Percentiles rank a stretch among this genome's conserved stretches.
Conservation (phyloP, 2,888 invertebrate genomes). For the Catocala nupta region DNA sequence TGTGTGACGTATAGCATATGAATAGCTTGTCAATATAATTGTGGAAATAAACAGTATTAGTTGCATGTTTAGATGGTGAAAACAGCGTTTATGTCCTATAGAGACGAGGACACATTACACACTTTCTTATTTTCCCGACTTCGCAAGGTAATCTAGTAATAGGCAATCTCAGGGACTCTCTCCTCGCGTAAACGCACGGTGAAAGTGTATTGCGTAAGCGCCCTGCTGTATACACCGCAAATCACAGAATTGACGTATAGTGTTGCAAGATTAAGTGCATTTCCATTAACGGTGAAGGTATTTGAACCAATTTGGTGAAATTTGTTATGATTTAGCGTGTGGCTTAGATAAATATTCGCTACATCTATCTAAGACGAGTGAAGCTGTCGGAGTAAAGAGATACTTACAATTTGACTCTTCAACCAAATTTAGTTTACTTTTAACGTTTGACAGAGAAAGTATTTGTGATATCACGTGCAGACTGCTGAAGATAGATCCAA, state of each 20-base stretch:
- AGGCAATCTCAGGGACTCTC: constrained; percentile 83
- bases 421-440: too few species aligned
- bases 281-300: constrained; percentile 39
- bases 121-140: constrained; percentile 81
- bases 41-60: constrained; percentile 50
- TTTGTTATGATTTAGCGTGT: neutral
- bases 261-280: constrained; percentile 40
- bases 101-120: constrained; percentile 67
- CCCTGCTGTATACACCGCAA: constrained; percentile 76
- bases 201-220: constrained; percentile 83
- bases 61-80: constrained; percentile 60
- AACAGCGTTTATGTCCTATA: constrained; percentile 62
- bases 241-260: constrained; percentile 69
- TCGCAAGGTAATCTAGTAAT: constrained; percentile 81
- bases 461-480: too few species aligned
- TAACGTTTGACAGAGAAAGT: too few species aligned
- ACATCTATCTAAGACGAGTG: too few species aligned
- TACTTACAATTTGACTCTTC: too few species aligned
- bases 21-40: constrained; percentile 40
- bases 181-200: constrained; percentile 80
- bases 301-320: constrained; percentile 35
- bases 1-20: constrained; percentile 30
- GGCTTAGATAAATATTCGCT: too few species aligned
- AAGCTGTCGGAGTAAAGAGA: too few species aligned
- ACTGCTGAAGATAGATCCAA: too few species aligned